Conservation (phyloP, 2,888 invertebrate species). For the Cataglyphis albicans region DNA sequence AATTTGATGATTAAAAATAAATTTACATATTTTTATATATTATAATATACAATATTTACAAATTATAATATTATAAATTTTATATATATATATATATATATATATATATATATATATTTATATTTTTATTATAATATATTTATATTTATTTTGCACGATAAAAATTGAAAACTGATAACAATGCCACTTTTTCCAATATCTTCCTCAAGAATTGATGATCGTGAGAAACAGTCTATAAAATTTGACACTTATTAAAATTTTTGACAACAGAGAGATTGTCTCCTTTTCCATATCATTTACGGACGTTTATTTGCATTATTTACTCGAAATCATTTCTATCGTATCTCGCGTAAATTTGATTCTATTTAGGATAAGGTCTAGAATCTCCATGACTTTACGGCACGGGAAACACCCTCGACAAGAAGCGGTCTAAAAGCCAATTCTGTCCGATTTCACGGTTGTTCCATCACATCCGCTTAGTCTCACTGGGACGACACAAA, state of each 20-base stretch:
- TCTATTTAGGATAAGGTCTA: background rate
- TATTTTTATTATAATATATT: background rate
- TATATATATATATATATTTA: too few relatives aligned
- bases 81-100: too few relatives aligned
- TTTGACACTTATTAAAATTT: background rate
- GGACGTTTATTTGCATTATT: background rate
- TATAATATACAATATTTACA: too few relatives aligned
- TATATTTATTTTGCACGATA: background rate
- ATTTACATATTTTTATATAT: background rate
- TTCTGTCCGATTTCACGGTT: constrained; percentile 65
- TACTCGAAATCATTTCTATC: background rate
- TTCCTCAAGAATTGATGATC: background rate
- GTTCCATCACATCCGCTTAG: constrained; percentile 55
- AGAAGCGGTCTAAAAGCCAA: constrained; percentile 49
- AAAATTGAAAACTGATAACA: background rate
- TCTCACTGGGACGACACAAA: constrained; percentile 50
- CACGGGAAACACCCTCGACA: constrained; percentile 16
- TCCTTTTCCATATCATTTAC: background rate
- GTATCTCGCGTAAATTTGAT: background rate
- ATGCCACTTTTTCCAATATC: background rate
- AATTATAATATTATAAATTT: too few relatives aligned
- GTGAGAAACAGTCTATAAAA: background rate
- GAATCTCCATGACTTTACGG: constrained; percentile 28
- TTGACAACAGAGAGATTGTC: background rate
- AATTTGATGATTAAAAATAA: background rate